Percentiles rank a stretch among this genome's conserved stretches.
These are phyloP conservation scores for Drosophila eohydei DNA, from an alignment of 2,888 invertebrate genomes.

Conservation along the genomic window DNA sequence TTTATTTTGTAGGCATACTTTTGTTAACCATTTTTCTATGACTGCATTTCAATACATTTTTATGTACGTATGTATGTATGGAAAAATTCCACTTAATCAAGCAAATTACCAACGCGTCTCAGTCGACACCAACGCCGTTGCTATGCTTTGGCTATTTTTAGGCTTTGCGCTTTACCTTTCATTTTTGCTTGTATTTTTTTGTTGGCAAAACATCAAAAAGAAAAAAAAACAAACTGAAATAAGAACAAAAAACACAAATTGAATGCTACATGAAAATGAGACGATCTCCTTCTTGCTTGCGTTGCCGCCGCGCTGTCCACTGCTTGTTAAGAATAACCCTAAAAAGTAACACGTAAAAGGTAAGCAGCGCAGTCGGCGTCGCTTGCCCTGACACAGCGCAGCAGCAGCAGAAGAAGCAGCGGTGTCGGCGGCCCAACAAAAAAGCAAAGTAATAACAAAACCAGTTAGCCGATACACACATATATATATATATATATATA, in stretches of 20 bases:
- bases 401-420: neutral
- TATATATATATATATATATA: neutral
- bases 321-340: constrained; percentile 73
- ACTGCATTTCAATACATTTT: constrained; percentile 50
- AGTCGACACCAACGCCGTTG: constrained; percentile 29
- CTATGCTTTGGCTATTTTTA: constrained; percentile 69
- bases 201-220: constrained; percentile 68
- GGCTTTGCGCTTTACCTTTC: constrained; percentile 68
- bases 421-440: constrained; percentile 44
- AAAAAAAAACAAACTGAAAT: constrained; percentile 23
- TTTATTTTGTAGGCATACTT: constrained; percentile 2
- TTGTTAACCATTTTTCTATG: constrained; percentile 30
- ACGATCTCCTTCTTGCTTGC: constrained; percentile 36
- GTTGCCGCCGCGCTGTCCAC: constrained; percentile 19
- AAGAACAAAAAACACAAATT: constrained; percentile 42
- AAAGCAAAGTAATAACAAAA: constrained; percentile 66
- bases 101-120: constrained; percentile 74
- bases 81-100: constrained; percentile 77
- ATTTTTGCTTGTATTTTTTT: constrained; percentile 39
- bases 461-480: constrained; percentile 67
- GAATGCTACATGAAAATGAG: constrained; percentile 72
- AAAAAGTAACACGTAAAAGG: constrained; percentile 71
- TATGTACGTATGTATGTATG: constrained; percentile 28
- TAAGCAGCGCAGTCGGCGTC: constrained; percentile 54
- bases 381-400: constrained; percentile 29